Conservation (phyloP, 2,113 vertebrate genomes). For the Rhea americana region DNA sequence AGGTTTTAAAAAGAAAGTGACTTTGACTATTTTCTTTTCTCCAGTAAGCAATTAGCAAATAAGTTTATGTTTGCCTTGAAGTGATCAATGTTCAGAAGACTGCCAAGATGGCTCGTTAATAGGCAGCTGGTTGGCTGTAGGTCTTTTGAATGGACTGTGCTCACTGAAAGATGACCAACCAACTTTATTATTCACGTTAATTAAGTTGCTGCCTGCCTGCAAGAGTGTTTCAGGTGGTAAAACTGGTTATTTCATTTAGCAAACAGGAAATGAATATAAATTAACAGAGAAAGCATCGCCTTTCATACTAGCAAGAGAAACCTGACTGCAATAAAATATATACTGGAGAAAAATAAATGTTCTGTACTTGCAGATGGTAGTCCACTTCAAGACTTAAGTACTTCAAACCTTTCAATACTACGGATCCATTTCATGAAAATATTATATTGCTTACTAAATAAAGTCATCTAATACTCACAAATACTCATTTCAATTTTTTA, state of each 20-base stretch:
- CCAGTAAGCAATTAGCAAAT: neutral
- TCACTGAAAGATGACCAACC: slow-evolving; percentile 53
- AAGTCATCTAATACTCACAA: neutral
- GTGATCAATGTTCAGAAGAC: neutral
- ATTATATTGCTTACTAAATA: neutral
- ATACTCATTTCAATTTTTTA: neutral
- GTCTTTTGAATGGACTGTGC: slow-evolving; percentile 21
- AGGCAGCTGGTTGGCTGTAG: neutral
- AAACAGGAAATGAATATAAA: slow-evolving; percentile 30
- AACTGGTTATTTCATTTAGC: slow-evolving; percentile 32
- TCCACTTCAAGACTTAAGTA: neutral
- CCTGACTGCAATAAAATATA: neutral
- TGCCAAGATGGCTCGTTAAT: neutral
- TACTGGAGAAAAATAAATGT: neutral
- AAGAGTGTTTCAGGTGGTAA: slow-evolving; percentile 44
- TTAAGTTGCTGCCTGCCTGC: slow-evolving; percentile 34
- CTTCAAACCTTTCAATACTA: neutral
- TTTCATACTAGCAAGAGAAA: slow-evolving; percentile 13
- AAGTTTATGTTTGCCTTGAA: slow-evolving; percentile 19
- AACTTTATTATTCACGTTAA: slow-evolving; percentile 59
- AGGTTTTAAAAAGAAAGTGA: neutral
- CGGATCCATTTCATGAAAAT: neutral
- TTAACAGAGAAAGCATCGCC: slow-evolving; percentile 3
- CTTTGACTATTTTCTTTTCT: neutral
- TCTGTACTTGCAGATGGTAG: neutral